phyloP scores from a whole-genome alignment of 2,113 vertebrate genomes.

The Ariopsis seemanni region DNA sequence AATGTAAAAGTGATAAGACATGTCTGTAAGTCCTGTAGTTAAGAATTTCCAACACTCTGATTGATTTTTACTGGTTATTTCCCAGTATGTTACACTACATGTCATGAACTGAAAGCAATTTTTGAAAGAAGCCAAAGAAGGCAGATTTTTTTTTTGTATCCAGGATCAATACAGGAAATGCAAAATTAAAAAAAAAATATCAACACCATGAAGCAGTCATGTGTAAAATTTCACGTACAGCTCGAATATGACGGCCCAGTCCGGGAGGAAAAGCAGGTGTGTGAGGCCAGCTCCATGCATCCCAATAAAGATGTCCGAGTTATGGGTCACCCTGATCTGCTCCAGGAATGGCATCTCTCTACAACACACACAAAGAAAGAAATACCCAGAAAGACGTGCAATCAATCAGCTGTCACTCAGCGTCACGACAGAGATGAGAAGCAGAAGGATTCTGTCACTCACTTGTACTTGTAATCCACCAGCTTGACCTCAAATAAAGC shows the following conservation, averaged over 20 bases:
- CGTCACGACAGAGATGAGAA: constrained; percentile 24
- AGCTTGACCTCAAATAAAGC: constrained; percentile 85
- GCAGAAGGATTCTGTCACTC: constrained; percentile 62
- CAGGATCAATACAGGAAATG: background rate
- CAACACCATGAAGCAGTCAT: background rate
- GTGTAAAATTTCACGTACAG: constrained; percentile 78
- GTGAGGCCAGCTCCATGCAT: constrained; percentile 97
- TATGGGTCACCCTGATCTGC: constrained; percentile 89
- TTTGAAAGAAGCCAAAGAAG: background rate
- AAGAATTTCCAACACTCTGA: background rate
- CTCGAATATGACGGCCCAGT: constrained; percentile 97
- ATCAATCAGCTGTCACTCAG: constrained; percentile 38
- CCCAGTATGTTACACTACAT: background rate
- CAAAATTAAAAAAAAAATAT: background rate
- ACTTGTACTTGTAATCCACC: constrained; percentile 98
- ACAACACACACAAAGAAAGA: constrained; percentile 42
- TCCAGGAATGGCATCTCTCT: constrained; percentile 90
- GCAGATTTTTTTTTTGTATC: background rate
- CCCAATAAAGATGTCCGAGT: constrained; percentile 97
- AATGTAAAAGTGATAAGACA: background rate
- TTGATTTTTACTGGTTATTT: background rate
- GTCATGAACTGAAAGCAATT: background rate
- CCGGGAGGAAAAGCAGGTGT: constrained; percentile 94
- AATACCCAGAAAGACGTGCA: constrained; percentile 6
- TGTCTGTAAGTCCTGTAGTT: background rate